Base-by-base conservation (phyloP, 2,797 vertebrate genomes). In the Sarcophilus harrisii region DNA sequence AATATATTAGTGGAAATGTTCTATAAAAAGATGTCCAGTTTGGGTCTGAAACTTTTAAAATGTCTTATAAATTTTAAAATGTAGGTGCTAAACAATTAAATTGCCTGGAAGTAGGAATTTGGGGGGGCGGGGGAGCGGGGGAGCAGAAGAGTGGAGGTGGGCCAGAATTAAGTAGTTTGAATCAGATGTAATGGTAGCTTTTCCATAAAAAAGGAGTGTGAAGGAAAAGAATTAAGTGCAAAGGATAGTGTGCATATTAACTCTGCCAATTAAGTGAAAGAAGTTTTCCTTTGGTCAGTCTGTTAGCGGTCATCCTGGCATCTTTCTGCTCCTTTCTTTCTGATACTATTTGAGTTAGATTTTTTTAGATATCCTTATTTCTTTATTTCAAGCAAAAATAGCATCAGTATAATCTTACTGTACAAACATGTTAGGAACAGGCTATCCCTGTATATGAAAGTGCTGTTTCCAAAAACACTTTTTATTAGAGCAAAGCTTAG, bases 21-120 rank as follows among this genome's bases (percentile, higher is more conserved):
- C 92, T 60, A 38, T 90, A 58, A 29, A 28, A 24, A 95, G 89
- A 57, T 13, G 21, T 52, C 54, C n/a, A 2, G 62, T 97, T 98
- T 96, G 96, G 94, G 91, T 96, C 90, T 55, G 89, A 90, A 14
- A 60, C 58, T 92, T 21, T 57, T 8, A 10, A 49, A 94, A 92
- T 93, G 90, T 81, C 89, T 90, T 95, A 2, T 0, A 55, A 0
- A 73, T 62, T 97, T 96, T 96, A 93, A 96, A 92, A 57, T 95
- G 97, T 93, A 97, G 54, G 93, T 96, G 93, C 96, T 49, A 90
- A 55, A 60, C 89, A 32, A 45, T 93, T 96, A 92, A 57, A 32
- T 57, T 3, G 12, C 32, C 18, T 91, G 87, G 97, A 96, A 95
- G 49, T 45, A 81, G 95, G 93, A 92, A 91, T 24, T 21, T 66